Percentiles rank a stretch among this genome's conserved stretches.
phyloP scores from a whole-genome alignment of 1,140 invertebrate species.

The Brachionus sp. region DNA sequence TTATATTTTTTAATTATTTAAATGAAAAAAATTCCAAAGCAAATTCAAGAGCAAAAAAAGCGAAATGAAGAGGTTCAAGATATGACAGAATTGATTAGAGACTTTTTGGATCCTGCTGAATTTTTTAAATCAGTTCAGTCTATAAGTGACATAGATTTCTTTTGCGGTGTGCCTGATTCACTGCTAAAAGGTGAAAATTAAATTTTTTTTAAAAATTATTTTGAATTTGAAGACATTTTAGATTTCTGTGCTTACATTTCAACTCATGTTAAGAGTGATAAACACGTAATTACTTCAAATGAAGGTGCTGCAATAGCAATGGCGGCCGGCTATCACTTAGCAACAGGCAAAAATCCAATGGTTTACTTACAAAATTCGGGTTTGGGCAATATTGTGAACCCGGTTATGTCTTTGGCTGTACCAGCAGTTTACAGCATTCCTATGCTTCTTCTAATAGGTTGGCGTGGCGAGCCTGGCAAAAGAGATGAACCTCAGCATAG shows the following conservation, averaged over 20 bases:
- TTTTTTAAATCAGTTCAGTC: slow-evolving; percentile 50
- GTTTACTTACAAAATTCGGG: slow-evolving; percentile 62
- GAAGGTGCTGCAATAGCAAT: slow-evolving; percentile 60
- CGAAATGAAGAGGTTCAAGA: slow-evolving; percentile 52
- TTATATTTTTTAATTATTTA: neutral
- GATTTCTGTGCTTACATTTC: slow-evolving; percentile 62
- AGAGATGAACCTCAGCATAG: slow-evolving; percentile 61
- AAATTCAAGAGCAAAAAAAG: slow-evolving; percentile 44
- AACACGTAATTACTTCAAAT: slow-evolving; percentile 60
- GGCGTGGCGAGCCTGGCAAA: slow-evolving; percentile 62
- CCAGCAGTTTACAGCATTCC: slow-evolving; percentile 60
- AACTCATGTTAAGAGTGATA: slow-evolving; percentile 50
- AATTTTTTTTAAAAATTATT: slow-evolving; percentile 44
- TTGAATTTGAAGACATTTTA: slow-evolving; percentile 47
- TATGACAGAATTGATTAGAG: slow-evolving; percentile 53
- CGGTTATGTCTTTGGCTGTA: slow-evolving; percentile 59
- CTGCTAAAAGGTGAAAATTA: slow-evolving; percentile 58
- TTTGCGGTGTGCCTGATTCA: slow-evolving; percentile 62
- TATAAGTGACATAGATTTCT: slow-evolving; percentile 58
- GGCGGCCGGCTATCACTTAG: slow-evolving; percentile 60
- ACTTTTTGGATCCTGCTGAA: slow-evolving; percentile 53
- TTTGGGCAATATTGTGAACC: slow-evolving; percentile 61
- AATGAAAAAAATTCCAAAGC: neutral
- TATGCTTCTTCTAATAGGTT: slow-evolving; percentile 61
- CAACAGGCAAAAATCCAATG: slow-evolving; percentile 58